Evolutionary conservation across 2,888 invertebrate species (phyloP), one percentile per base, ranked within the genome.

Genomic region (Orchestes rusci): DNA sequence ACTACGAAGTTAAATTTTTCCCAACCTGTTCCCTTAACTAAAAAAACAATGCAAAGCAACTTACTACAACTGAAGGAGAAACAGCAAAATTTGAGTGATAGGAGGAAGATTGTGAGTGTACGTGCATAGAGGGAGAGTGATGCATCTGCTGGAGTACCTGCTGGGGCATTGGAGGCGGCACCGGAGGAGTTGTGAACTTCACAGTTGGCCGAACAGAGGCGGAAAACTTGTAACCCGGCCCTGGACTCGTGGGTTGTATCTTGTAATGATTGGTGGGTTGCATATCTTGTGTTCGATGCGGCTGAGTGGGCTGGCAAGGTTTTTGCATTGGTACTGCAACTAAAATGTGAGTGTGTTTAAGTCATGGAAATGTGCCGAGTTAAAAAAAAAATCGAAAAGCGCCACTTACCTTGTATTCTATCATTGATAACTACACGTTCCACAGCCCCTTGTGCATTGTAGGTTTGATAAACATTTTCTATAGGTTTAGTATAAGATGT

Each of bases 161-260:
- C 48, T 57, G 51, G 19, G 53, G 48, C 52, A 53, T 54, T 56
- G 62, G 66, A 30, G 47, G 55, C 41, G 50, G 46, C 44, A 53
- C 28, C 45, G 15, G 12, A 8, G 20, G 52, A 59, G 65, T 57
- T 58, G 64, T 60, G 47, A 66, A 67, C 52, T 68, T 68, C 23
- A 64, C 39, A 16, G 62, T 58, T 13, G 28, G 29, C 23, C 7
- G 23, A 7, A 10, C 23, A 23, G 23, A 5, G 18, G 59, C 44
- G 15, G 62, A 43, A 53, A 66, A 65, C 51, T 66, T 66, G 48
- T 64, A 65, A 37, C 57, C 61, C 39, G 59, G 54, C 37, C 50
- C 52, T 17, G 53, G 37, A 23, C 53, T 29, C 42, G 49, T 18
- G 12, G 29, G 31, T 13, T 13, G 10, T 13, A 31, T 12, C 38